phyloP scores from a whole-genome alignment of 2,888 invertebrate species.

The Catocala nupta region DNA sequence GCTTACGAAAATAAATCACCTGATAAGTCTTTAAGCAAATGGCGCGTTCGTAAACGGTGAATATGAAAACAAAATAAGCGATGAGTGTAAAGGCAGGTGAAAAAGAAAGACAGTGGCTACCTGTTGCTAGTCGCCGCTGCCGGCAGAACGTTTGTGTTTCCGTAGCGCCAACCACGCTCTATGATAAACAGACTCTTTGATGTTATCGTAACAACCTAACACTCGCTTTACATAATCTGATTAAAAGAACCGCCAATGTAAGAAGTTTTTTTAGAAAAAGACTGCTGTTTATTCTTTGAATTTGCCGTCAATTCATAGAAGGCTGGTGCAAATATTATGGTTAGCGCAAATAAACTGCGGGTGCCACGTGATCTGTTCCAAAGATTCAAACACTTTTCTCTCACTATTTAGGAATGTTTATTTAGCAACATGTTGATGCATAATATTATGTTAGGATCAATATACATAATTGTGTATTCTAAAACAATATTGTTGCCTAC shows the following conservation, averaged over 20 bases:
- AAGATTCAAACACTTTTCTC: no score
- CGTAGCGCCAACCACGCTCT: constrained; percentile 43
- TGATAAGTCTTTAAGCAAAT: not conserved
- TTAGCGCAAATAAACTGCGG: not conserved
- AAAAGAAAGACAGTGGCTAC: constrained; percentile 35
- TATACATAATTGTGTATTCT: no score
- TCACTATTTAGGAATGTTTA: no score
- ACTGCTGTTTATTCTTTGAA: constrained; percentile 9
- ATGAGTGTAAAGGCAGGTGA: constrained; percentile 18
- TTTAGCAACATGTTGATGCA: no score
- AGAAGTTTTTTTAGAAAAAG: constrained; percentile 27
- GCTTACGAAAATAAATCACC: no score
- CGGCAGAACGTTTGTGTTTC: constrained; percentile 25
- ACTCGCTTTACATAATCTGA: constrained; percentile 54
- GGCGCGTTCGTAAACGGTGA: not conserved
- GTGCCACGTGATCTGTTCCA: not conserved
- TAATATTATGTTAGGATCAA: no score
- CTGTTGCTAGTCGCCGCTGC: constrained; percentile 36
- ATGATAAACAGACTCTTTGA: constrained; percentile 53
- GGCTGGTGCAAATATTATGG: constrained; percentile 5
- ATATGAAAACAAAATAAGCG: constrained; percentile 2
- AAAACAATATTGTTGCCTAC: no score
- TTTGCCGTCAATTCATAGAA: constrained; percentile 1
- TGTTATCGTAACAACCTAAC: constrained; percentile 50
- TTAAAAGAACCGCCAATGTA: constrained; percentile 34